phyloP scores from a whole-genome alignment of 23 tunicate species.

The Halocynthia aurantium region DNA sequence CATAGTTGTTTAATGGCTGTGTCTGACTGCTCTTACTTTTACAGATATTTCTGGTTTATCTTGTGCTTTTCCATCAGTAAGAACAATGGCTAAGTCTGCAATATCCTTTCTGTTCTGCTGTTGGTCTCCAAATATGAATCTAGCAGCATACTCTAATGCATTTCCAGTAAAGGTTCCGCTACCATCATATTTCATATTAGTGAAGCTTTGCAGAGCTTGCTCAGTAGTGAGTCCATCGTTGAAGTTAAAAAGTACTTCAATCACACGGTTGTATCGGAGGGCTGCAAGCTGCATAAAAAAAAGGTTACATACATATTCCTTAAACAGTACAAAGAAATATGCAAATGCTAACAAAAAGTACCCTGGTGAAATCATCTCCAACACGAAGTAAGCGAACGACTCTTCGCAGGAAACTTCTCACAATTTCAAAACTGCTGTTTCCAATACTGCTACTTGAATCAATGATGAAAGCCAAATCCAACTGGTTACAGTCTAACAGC shows the following conservation, averaged over 20 bases:
- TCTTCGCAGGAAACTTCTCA: slow-evolving; percentile 43
- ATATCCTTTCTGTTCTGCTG: slow-evolving; percentile 53
- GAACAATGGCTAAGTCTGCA: slow-evolving; percentile 62
- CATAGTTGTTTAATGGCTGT: no score
- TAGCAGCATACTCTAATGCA: slow-evolving; percentile 66
- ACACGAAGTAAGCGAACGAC: slow-evolving; percentile 31
- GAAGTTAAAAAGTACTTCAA: slow-evolving; percentile 58
- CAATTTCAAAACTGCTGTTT: slow-evolving; percentile 38
- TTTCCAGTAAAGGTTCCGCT: slow-evolving; percentile 74
- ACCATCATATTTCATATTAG: slow-evolving; percentile 46
- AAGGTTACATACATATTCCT: no score
- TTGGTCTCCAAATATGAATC: slow-evolving; percentile 15
- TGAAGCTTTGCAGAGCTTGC: slow-evolving; percentile 19
- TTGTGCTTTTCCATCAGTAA: slow-evolving; percentile 91
- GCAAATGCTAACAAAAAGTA: slow-evolving; percentile 1
- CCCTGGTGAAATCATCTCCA: slow-evolving; percentile 63
- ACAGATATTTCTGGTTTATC: slow-evolving; percentile 64
- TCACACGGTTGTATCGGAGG: slow-evolving; percentile 61
- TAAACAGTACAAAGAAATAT: no score
- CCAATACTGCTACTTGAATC: slow-evolving; percentile 90
- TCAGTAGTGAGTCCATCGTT: slow-evolving; percentile 32
- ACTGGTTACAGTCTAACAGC: slow-evolving; percentile 41
- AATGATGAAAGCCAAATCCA: slow-evolving; percentile 65
- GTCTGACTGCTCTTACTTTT: slow-evolving; percentile 15
- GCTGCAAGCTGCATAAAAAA: slow-evolving; percentile 61